Conservation (phyloP, 64 coral and sea anemone species). For the Montipora sp. region DNA sequence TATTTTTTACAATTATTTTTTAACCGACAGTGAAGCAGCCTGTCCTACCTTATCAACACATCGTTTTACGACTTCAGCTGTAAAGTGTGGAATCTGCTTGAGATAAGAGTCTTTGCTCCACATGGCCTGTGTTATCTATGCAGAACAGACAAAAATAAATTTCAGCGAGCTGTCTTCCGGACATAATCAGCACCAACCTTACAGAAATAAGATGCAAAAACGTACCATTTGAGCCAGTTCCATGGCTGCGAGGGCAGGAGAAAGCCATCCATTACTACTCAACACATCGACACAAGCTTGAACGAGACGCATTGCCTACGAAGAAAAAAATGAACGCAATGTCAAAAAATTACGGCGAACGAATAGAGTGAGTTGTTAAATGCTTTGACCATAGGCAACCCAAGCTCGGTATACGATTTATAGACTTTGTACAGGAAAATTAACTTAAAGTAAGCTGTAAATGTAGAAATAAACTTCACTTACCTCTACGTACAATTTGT, state of each 20-base stretch:
- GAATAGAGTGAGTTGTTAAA: background rate
- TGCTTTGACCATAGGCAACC: too few species aligned
- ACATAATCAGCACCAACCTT: background rate
- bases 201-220: background rate
- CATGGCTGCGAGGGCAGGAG: constrained; percentile 95
- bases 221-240: constrained; percentile 98
- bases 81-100: constrained; percentile 97
- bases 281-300: constrained; percentile 99
- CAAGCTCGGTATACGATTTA: too few species aligned
- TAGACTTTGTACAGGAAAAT: too few species aligned
- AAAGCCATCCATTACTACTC: constrained; percentile 99
- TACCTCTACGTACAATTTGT: too few species aligned
- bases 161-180: background rate
- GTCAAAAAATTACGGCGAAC: background rate
- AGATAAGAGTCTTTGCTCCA: constrained; percentile 99
- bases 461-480: too few species aligned
- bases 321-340: background rate
- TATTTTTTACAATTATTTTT: background rate
- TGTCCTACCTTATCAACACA: constrained; percentile 82
- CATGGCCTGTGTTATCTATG: constrained; percentile 93
- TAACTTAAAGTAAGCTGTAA: too few species aligned
- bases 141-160: background rate
- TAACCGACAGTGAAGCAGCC: background rate
- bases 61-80: constrained; percentile 81
- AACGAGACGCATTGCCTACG: constrained; percentile 93